Conservation (phyloP, 2,113 vertebrate genomes). For the Amazona guildingii region DNA sequence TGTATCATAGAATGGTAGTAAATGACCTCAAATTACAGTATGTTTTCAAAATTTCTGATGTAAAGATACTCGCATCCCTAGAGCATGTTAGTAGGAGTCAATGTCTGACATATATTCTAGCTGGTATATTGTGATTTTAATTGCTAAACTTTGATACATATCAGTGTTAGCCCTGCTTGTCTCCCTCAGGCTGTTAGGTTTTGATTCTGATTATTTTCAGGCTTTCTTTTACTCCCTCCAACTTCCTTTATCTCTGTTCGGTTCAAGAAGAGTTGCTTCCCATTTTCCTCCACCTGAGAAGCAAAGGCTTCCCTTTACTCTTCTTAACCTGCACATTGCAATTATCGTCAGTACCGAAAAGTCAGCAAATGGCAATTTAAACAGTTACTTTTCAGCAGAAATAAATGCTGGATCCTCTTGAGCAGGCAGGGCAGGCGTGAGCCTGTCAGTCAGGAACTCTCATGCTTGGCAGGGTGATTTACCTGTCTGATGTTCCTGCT, state of each 20-base stretch:
- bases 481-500: conserved; percentile 50
- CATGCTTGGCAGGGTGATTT: conserved; percentile 10
- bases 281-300: neutral
- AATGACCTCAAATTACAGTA: neutral
- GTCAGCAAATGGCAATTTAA: conserved; percentile 21
- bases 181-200: neutral
- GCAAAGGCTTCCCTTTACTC: neutral
- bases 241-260: neutral
- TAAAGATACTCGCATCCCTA: neutral
- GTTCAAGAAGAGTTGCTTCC: neutral
- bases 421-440: neutral
- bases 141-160: neutral
- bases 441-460: conserved; percentile 31
- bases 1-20: neutral
- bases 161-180: neutral
- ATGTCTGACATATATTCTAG: neutral
- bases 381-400: conserved; percentile 7
- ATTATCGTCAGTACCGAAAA: conserved; percentile 41
- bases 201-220: neutral
- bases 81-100: neutral
- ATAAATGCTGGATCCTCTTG: neutral
- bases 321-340: neutral
- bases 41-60: neutral
- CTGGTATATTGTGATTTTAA: neutral
- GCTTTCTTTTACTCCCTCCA: neutral